Evolutionary conservation across 64 coral and sea anemone genomes (phyloP).

Genomic region (Platygyra sinensis): DNA sequence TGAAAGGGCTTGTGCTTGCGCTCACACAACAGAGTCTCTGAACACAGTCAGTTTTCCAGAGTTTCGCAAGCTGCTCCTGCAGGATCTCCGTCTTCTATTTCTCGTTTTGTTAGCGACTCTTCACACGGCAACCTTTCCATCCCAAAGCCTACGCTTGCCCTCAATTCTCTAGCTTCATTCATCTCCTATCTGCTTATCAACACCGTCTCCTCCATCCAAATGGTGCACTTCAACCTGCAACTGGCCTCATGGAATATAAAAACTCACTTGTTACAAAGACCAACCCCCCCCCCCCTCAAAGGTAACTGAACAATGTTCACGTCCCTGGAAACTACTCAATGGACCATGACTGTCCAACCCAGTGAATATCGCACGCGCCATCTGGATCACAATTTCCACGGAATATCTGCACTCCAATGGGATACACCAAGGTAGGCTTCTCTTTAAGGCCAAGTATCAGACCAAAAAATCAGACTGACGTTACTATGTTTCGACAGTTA

Average conservation of each 20-base stretch:
- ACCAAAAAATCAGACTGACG: too few species aligned
- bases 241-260: not conserved
- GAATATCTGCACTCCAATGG: too few species aligned
- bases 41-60: constrained; percentile 67
- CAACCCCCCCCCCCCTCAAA: too few species aligned
- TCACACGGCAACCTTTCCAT: not conserved
- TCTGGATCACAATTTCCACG: constrained; percentile 2
- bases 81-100: constrained; percentile 35
- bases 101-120: not conserved
- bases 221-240: not conserved
- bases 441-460: too few species aligned
- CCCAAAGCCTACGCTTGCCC: not conserved
- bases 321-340: not conserved
- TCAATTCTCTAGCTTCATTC: not conserved
- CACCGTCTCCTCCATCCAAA: not conserved
- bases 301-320: not conserved
- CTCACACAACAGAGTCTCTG: constrained; percentile 23
- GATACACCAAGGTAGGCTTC: too few species aligned
- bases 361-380: constrained; percentile 3
- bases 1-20: constrained; percentile 16
- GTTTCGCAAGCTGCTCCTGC: constrained; percentile 58
- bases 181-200: not conserved
- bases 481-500: too few species aligned
- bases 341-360: constrained; percentile 6
- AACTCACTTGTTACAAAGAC: not conserved